Evolutionary conservation across 2,797 vertebrate genomes (phyloP), one percentile per base, ranked within the genome.

Genomic region (Adrianichthys oophorus): DNA sequence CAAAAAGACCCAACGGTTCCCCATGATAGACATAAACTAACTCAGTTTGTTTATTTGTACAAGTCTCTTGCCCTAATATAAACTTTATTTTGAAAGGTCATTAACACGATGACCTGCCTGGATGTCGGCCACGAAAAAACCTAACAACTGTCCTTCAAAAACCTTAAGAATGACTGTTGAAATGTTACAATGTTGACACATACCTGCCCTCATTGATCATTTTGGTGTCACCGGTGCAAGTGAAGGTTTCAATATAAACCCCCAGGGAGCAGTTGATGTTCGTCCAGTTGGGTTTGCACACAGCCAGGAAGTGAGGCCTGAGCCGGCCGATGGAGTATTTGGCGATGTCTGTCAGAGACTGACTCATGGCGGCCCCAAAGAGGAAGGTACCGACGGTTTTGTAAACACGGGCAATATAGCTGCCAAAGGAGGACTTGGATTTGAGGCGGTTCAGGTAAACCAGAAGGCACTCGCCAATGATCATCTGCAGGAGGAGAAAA

Each of bases 241-340:
- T 70, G 82, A 93, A 95, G 74, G 92, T 67, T 74, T 96, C 94
- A 0, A 98, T 89, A 59, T 99, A 99, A n/a, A 0, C 62, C 12
- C 85, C 90, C 0, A 3, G 5, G 0, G 89, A 82, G 65, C 92
- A 93, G 89, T 91, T 91, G 78, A 90, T 82, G 0, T 0, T 0
- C 0, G 13, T 71, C 90, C 87, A 75, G 41, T 97, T 90, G 0
- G 94, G 96, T 68, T 90, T 89, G 87, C 98, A 99, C 56, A 98
- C 90, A 23, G 91, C 87, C 48, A 99, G 84, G 89, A 99, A 99
- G 87, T 99, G 97, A 26, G 98, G 98, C 70, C 98, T 89, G 73
- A 99, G 89, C n/a, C 97, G 94, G 1, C 98, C 98, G 41, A 99
- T 95, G 0, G 96, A 96, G 70, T 98, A 99, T 82, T 99, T 99